Base-by-base conservation (phyloP, 2,113 vertebrate species). In the Hippocampus abdominalis region DNA sequence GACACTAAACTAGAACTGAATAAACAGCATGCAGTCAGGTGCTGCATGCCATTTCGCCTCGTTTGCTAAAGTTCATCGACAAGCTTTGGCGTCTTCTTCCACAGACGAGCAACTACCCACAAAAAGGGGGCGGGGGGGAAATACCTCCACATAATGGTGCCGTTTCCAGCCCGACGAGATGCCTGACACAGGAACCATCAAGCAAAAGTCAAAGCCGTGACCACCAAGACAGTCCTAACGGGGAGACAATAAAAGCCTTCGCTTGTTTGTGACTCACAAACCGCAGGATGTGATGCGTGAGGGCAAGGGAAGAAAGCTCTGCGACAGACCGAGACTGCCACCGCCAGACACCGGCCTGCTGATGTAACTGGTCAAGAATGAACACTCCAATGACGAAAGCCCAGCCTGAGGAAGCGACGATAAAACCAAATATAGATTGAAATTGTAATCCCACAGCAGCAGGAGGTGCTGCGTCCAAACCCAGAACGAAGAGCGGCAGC, bases 91-190 rank as follows among this genome's bases (percentile, higher is more conserved):
- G 13, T 16, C 13, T 59, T 59, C 56, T 59, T 15, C 13, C 11
- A 56, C 23, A 61, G 27, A 61, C 4, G 20, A 72, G 69, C 42
- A 59, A 49, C 72, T 75, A 72, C 70, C 74, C 71, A 71, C 42
- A 75, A 81, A 75, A 71, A 29, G 29, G 29, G 29, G 29, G 29
- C n/a, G 29, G 29, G 29, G 39, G 54, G 40, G 66, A 71, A 79
- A 75, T 73, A 75, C 75, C 15, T 73, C 62, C 69, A 75, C 18
- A 49, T 74, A 81, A 88, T 81, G 76, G 72, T 68, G 59, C 36
- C 8, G 75, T 73, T 80, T 81, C 84, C 80, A 84, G 83, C 73
- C 73, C 82, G 86, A 82, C 76, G 80, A 81, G 78, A 75, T 80
- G 76, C 72, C 62, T 68, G 20, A 32, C 56, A 63, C 64, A 83